Base-by-base conservation (phyloP, 2,113 vertebrate genomes). In the Dipodomys ordii region DNA sequence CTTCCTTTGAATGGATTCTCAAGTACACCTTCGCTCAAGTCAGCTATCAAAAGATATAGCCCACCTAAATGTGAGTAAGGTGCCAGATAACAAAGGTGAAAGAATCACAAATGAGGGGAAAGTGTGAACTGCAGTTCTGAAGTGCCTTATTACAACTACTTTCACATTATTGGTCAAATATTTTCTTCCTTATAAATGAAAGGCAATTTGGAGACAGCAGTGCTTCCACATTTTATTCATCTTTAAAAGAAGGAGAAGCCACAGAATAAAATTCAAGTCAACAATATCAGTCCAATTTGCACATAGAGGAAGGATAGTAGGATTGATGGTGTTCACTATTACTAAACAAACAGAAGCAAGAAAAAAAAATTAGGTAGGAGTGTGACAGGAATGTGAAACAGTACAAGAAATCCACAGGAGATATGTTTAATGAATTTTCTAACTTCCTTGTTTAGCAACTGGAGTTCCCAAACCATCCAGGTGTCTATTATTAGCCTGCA, bases 321-420 rank as follows among this genome's bases (percentile, higher is more conserved):
- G 95, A 89, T 15, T 74, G 94, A 76, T 96, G 79, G 91, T 85
- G 94, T 18, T 95, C 95, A 91, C 94, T 89, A 82, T 83, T 97
- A 97, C 22, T 93, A 85, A 97, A 96, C 95, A 96, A 53, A 71
- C 25, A 87, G 92, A 92, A 92, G 91, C 49, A 96, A 72, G 23
- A 69, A 97, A 96, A 91, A 91, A 19, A 73, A 96, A 57, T 39
- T 3, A 1, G 39, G 6, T 67, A 82, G 72, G 53, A 87, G 74
- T 57, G 53, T 53, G 16, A 69, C 73, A 84, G 57, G 10, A 4
- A 92, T 57, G 57, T 22, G 91, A 68, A 35, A 73, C 76, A 91
- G 25, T 64, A 60, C 27, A 96, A 86, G n/a, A 96, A 90, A 90
- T 57, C n/a, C 0, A 2, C 13, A 57, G 53, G 49, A 77, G 60